phyloP scores from a whole-genome alignment of 2,113 vertebrate species.

The Onychorhynchus coronatus region DNA sequence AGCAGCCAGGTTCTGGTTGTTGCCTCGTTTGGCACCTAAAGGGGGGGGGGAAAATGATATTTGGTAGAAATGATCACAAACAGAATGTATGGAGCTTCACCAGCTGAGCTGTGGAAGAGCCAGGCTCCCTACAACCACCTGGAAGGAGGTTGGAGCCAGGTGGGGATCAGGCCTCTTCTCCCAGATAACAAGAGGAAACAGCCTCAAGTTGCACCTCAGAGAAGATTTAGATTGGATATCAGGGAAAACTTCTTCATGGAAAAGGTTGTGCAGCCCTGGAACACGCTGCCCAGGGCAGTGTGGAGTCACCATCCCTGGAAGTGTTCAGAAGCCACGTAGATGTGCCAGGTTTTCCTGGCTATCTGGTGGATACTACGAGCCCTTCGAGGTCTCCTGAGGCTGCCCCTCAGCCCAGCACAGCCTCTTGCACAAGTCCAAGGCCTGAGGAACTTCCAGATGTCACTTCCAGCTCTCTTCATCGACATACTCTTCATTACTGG shows the following conservation, averaged over 20 bases:
- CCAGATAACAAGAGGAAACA: not conserved
- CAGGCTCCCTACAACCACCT: not conserved
- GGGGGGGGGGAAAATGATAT: accelerated
- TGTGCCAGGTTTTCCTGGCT: not conserved
- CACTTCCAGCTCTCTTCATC: not conserved
- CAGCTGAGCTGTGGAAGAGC: not conserved
- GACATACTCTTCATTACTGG: not conserved
- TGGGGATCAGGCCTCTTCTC: not conserved
- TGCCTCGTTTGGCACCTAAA: not conserved
- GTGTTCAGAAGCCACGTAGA: not conserved
- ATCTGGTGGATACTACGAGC: not conserved
- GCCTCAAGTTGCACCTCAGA: not conserved
- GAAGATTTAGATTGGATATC: not conserved
- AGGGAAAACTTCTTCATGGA: not conserved
- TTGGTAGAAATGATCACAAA: not conserved
- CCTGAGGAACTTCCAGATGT: not conserved
- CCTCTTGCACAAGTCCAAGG: not conserved
- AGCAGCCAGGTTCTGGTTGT: not conserved
- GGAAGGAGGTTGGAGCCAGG: not conserved
- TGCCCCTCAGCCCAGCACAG: not conserved
- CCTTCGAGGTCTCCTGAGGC: not conserved
- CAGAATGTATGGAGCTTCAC: not conserved
- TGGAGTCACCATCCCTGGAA: not conserved
- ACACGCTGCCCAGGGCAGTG: not conserved
- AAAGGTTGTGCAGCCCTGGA: not conserved